Evolutionary conservation across 2,888 invertebrate species (phyloP).

Genomic region (Dysmachus trigonus): DNA sequence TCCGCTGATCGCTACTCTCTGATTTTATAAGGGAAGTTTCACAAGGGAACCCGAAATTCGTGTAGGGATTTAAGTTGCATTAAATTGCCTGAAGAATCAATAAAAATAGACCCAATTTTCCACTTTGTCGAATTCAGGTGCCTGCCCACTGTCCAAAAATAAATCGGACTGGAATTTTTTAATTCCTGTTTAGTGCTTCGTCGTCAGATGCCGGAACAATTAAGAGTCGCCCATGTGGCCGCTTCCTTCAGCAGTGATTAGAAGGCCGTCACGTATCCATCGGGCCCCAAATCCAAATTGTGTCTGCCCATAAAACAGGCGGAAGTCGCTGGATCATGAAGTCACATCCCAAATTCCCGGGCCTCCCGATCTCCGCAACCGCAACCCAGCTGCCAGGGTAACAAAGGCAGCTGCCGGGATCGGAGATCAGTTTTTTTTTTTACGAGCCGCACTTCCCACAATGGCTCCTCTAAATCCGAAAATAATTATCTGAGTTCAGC

Average conservation of each 20-base stretch:
- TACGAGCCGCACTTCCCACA: neutral
- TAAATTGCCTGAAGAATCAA: neutral
- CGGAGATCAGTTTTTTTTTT: neutral
- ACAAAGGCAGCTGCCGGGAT: neutral
- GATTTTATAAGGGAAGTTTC: neutral
- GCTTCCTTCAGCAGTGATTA: neutral
- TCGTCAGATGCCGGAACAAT: neutral
- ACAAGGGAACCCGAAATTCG: neutral
- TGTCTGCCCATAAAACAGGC: neutral
- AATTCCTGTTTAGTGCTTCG: neutral
- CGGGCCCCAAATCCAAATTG: neutral
- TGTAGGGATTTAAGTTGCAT: neutral
- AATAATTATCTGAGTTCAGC: conserved; percentile 17
- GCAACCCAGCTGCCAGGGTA: neutral
- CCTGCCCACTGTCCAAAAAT: neutral
- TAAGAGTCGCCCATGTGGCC: neutral
- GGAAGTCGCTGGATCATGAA: neutral
- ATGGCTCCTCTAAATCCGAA: neutral
- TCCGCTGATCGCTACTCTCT: too few species aligned
- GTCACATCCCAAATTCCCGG: neutral
- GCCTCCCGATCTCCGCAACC: neutral
- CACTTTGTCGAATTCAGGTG: neutral
- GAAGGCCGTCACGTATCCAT: neutral
- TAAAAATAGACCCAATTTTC: neutral
- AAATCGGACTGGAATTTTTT: neutral